Conservation (phyloP, 2,797 vertebrate genomes). For the Arctocebus calabarensis region DNA sequence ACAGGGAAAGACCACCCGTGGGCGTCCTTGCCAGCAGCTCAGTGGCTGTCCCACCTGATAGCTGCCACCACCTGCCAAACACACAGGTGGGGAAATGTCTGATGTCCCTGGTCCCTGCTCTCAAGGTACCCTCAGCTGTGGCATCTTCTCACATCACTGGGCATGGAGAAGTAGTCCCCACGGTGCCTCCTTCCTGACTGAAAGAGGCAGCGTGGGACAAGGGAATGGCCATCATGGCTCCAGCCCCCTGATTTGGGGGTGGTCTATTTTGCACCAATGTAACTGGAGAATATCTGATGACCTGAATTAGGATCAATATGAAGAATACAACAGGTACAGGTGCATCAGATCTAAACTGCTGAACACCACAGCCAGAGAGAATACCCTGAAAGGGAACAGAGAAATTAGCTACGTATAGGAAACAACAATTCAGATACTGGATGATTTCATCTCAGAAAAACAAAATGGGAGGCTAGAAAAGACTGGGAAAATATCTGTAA, state of each 20-base stretch:
- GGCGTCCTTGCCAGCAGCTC: neutral
- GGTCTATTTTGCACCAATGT: neutral
- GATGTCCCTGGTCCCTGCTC: neutral
- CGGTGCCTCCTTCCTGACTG: too few relatives aligned
- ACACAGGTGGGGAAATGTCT: accelerated
- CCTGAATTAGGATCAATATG: neutral
- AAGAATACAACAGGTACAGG: neutral
- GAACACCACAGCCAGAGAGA: neutral
- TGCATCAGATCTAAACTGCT: neutral
- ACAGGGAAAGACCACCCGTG: neutral
- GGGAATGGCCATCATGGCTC: too few relatives aligned
- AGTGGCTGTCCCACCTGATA: neutral
- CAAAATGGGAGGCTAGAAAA: neutral
- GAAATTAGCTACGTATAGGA: neutral
- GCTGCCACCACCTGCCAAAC: neutral
- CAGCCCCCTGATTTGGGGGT: neutral
- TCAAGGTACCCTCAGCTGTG: neutral
- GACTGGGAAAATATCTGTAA: too few relatives aligned
- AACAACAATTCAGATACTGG: neutral
- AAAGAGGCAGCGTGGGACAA: neutral
- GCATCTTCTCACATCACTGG: accelerated
- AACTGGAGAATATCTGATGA: neutral
- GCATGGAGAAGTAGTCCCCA: too few relatives aligned
- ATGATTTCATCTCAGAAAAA: neutral
- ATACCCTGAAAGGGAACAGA: neutral